Conservation (phyloP, 2,888 invertebrate genomes). For the Andricus quercusramuli region DNA sequence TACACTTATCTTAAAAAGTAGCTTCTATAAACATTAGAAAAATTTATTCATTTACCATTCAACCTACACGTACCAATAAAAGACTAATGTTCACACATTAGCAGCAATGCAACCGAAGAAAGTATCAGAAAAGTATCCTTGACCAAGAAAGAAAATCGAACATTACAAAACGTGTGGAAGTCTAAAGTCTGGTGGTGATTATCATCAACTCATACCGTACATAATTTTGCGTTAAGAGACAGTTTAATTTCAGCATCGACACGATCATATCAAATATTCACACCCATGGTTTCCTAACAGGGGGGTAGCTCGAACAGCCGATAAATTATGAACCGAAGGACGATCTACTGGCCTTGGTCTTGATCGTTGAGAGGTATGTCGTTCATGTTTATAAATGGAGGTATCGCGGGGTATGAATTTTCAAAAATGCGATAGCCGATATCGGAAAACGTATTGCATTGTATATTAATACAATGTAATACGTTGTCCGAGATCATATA, state of each 20-base stretch:
- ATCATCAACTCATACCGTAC: neutral
- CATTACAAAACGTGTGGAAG: neutral
- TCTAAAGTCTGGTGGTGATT: neutral
- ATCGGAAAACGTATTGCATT: neutral
- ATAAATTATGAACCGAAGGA: slow-evolving; percentile 47
- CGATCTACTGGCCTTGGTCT: neutral
- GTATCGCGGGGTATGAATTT: neutral
- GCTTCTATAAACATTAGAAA: too few species aligned
- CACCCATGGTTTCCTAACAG: neutral
- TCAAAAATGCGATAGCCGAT: neutral
- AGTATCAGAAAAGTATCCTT: neutral
- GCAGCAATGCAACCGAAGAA: neutral
- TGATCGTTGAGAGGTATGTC: neutral
- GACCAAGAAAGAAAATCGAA: neutral
- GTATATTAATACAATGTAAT: too few species aligned
- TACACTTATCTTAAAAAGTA: too few species aligned
- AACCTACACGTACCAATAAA: too few species aligned
- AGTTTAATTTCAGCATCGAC: neutral
- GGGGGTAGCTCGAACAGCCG: neutral
- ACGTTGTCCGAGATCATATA: neutral
- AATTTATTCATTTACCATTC: too few species aligned
- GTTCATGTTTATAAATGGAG: slow-evolving; percentile 22
- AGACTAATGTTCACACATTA: too few species aligned
- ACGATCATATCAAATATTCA: neutral
- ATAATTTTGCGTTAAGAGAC: neutral